These are phyloP conservation scores for Leptoteleia sp. DNA, from an alignment of 1,140 invertebrate genomes.

Conservation along the genomic window DNA sequence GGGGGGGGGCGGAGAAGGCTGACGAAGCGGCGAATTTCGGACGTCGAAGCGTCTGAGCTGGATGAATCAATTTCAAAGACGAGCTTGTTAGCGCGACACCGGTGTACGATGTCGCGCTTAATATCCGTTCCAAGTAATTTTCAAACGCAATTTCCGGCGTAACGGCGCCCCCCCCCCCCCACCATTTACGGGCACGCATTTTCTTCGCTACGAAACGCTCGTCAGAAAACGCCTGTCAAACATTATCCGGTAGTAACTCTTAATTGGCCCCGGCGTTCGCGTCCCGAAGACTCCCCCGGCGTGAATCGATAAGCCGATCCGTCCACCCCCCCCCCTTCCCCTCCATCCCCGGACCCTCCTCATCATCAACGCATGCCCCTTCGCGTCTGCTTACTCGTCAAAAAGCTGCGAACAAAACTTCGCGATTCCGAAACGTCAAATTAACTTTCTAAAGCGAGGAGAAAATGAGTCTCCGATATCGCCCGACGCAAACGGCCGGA, in stretches of 20 bases:
- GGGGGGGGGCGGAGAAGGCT: too few relatives aligned
- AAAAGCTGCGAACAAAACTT: too few relatives aligned
- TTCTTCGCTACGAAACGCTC: slow-evolving; percentile 13
- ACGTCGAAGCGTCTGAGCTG: not conserved
- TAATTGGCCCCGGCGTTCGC: too few relatives aligned
- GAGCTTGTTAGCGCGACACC: slow-evolving; percentile 52
- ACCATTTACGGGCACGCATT: slow-evolving; percentile 40
- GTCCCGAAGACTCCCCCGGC: not conserved
- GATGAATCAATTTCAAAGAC: slow-evolving; percentile 48
- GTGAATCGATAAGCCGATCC: not conserved
- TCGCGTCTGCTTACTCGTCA: too few relatives aligned
- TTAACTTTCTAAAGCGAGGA: slow-evolving; percentile 3
- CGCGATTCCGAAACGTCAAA: not conserved
- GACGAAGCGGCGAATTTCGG: too few relatives aligned
- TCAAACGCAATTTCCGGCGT: slow-evolving; percentile 75
- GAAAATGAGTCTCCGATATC: not conserved
- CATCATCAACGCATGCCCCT: too few relatives aligned
- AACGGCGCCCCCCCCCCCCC: slow-evolving; percentile 11
- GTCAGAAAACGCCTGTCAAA: slow-evolving; percentile 13
- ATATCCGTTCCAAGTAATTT: slow-evolving; percentile 75
- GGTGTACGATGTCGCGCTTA: slow-evolving; percentile 62
- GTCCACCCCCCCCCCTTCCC: too few relatives aligned
- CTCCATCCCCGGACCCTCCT: too few relatives aligned
- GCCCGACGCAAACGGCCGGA: not conserved
- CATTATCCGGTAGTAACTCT: too few relatives aligned